Base-by-base conservation (phyloP, 2,888 invertebrate species). In the Papilio protenor region DNA sequence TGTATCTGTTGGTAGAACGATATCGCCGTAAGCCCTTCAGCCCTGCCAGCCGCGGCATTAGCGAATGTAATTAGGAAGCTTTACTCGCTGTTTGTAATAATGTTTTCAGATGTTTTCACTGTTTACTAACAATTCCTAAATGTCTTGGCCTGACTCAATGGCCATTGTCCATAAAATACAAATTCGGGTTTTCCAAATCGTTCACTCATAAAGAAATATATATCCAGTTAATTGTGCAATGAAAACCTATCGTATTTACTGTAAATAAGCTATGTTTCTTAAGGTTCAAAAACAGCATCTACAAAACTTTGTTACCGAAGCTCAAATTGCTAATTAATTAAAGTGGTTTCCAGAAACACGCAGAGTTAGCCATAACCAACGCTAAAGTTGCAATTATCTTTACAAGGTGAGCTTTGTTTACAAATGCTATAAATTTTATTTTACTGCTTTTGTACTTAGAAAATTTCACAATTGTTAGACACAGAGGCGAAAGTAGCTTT, bases 371-470 rank as follows among this genome's bases (percentile, higher is more conserved):
- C 82, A 87, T 90, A 89, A 90, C 90, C 89, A 89, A 87, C 85
- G 85, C 83, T 86, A 85, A 88, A 88, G 87, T 87, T 86, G 85
- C 82, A 83, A 89, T 90, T 89, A 90, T 90, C 90, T 89, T 88
- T 87, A 87, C 87, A 87, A 88, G 87, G 86, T 85, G 86, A 86
- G 83, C 84, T 87, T 87, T 86, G 84, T 87, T 82, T 80, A 85
- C 86, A 87, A 87, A 85, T 82, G 82, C 84, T 88, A 86, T 91
- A 90, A 90, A 91, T 90, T 90, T 87, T 84, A 88, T 89, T 88
- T 89, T 90, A 90, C 88, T 87, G 86, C 88, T 85, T 85, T 81
- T 76, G 45, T 76, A n/a, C 71, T 76, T 27, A 11, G 12, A 80
- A 89, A 88, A 89, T 88, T 87, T 86, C 84, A 86, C 88, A 87